Conservation (phyloP, 2,888 invertebrate genomes). For the Eilema caniola region DNA sequence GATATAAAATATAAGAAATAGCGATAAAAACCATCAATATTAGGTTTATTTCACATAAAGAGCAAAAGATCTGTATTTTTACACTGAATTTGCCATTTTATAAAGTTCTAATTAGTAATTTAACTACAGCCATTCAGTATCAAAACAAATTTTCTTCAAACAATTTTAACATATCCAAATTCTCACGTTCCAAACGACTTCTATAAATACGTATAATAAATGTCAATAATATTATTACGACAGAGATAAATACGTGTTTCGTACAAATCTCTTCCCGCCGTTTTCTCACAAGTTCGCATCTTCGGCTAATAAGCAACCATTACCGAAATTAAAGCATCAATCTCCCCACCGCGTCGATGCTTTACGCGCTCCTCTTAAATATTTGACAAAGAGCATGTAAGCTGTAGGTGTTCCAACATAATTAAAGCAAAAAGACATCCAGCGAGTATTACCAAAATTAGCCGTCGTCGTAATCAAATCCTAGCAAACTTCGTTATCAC, state of each 20-base stretch:
- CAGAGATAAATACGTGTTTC: conserved; percentile 6
- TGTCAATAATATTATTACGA: background rate
- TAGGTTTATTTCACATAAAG: too few relatives aligned
- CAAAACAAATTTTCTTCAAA: background rate
- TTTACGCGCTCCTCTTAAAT: conserved; percentile 47
- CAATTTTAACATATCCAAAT: background rate
- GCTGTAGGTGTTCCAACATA: background rate
- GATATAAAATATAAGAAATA: too few relatives aligned
- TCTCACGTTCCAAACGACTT: background rate
- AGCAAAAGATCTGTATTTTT: too few relatives aligned
- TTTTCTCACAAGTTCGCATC: conserved; percentile 43
- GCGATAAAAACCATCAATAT: too few relatives aligned
- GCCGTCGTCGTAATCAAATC: too few relatives aligned
- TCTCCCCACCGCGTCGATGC: conserved; percentile 59
- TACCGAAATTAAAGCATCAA: conserved; percentile 72
- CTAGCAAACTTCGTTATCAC: too few relatives aligned
- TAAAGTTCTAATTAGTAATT: background rate
- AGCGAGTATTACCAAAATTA: too few relatives aligned
- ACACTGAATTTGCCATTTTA: too few relatives aligned
- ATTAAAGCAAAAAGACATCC: background rate
- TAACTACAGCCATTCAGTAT: background rate
- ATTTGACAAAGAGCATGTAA: conserved; percentile 37
- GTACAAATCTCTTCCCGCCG: conserved; percentile 11
- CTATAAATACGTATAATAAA: background rate
- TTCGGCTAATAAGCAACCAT: conserved; percentile 65